Evolutionary conservation across 2,888 invertebrate species (phyloP).

Genomic region (Strigamia crassipes): DNA sequence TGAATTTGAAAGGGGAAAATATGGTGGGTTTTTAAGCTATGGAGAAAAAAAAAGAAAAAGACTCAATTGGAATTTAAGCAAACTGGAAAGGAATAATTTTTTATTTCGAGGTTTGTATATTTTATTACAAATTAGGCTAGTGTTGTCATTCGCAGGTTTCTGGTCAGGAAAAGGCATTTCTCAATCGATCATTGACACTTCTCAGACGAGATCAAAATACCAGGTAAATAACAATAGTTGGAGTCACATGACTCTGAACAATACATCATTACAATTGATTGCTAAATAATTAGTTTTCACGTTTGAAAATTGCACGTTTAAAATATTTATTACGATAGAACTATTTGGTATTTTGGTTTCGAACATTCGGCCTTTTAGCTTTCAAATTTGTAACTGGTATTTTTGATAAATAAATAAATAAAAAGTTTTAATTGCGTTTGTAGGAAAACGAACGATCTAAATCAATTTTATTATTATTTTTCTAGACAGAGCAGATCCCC

Average conservation of each 20-base stretch:
- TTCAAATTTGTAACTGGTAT: background rate
- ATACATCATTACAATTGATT: background rate
- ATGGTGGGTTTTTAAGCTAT: background rate
- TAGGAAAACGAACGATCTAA: background rate
- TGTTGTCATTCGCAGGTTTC: constrained; percentile 1
- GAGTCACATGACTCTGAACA: background rate
- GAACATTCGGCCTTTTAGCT: background rate
- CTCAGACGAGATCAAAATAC: background rate
- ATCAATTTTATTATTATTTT: background rate
- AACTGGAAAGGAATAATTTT: background rate
- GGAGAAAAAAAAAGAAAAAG: background rate
- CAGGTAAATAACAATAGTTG: background rate
- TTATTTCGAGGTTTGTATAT: background rate
- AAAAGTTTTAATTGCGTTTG: background rate
- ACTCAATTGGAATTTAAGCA: background rate
- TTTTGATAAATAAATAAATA: background rate
- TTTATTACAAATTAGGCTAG: background rate
- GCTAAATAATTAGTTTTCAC: background rate
- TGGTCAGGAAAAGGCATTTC: constrained; percentile 9
- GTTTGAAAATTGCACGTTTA: background rate
- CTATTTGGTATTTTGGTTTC: background rate
- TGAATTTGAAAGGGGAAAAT: constrained; percentile 12
- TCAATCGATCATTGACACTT: background rate
- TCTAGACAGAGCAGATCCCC: constrained; percentile 7
- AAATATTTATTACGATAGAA: background rate